Evolutionary conservation across 2,888 invertebrate genomes (phyloP).

Genomic region (Zeuzera pyrina): DNA sequence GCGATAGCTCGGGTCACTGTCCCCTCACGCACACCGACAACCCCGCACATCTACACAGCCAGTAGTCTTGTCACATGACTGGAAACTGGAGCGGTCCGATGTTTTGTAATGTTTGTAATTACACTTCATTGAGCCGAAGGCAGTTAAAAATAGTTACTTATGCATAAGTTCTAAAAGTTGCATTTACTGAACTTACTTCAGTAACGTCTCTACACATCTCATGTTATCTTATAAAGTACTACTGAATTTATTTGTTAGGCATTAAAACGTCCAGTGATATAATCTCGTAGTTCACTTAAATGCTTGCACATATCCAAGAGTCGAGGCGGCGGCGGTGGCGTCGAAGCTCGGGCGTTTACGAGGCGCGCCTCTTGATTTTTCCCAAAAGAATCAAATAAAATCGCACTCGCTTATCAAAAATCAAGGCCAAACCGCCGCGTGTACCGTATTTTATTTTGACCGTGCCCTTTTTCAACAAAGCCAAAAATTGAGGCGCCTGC

Average conservation of each 20-base stretch:
- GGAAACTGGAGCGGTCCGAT: constrained; percentile 28
- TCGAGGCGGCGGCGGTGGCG: no score
- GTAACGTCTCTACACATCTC: not conserved
- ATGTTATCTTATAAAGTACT: not conserved
- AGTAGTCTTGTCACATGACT: constrained; percentile 10
- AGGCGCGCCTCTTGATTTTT: no score
- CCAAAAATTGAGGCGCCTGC: no score
- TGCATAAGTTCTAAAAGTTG: not conserved
- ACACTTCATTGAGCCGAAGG: constrained; percentile 32
- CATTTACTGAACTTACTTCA: not conserved
- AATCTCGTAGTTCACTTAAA: no score
- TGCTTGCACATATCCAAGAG: no score
- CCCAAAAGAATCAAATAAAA: no score
- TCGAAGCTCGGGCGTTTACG: no score
- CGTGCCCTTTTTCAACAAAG: no score
- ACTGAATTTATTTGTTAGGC: not conserved
- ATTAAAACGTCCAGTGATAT: no score
- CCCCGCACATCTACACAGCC: constrained; percentile 14
- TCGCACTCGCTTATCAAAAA: no score
- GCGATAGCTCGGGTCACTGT: constrained; percentile 65
- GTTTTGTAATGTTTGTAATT: constrained; percentile 42
- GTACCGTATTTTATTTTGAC: no score
- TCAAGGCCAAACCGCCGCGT: no score
- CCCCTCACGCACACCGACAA: constrained; percentile 39
- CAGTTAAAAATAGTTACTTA: not conserved